phyloP scores from a whole-genome alignment of 2,113 vertebrate species.

The Hepsetus odoe region DNA sequence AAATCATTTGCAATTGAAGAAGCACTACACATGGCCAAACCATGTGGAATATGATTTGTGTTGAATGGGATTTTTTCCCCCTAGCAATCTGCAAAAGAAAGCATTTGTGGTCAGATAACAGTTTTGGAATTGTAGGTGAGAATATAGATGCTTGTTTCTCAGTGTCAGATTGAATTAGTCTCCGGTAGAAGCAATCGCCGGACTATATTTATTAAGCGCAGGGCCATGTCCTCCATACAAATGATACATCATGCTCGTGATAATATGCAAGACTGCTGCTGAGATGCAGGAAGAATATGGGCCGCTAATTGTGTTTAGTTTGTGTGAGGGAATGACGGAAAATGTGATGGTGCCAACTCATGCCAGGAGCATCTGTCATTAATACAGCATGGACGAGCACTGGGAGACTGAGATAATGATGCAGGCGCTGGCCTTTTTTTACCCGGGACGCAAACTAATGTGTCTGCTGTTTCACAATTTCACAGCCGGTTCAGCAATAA shows the following conservation, averaged over 20 bases:
- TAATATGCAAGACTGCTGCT: not conserved
- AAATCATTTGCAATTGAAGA: too few species aligned
- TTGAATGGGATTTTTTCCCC: too few species aligned
- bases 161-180: too few species aligned
- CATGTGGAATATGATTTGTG: too few species aligned
- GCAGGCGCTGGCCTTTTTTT: slow-evolving; percentile 3
- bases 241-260: not conserved
- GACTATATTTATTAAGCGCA: too few species aligned
- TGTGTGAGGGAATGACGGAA: not conserved
- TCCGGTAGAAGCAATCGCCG: too few species aligned
- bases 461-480: not conserved
- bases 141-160: too few species aligned
- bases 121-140: too few species aligned
- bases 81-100: too few species aligned
- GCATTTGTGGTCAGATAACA: too few species aligned
- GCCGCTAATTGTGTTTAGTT: not conserved
- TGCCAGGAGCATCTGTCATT: slow-evolving; percentile 6
- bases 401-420: slow-evolving; percentile 9
- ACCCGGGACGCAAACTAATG: slow-evolving; percentile 1
- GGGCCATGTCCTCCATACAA: not conserved
- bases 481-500: not conserved
- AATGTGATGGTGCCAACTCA: not conserved
- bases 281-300: not conserved
- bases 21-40: too few species aligned
- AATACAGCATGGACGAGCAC: not conserved